Percentiles rank a stretch among this genome's conserved stretches.
Evolutionary conservation across 2,888 invertebrate genomes (phyloP).

Genomic region (Acleris holmiana): DNA sequence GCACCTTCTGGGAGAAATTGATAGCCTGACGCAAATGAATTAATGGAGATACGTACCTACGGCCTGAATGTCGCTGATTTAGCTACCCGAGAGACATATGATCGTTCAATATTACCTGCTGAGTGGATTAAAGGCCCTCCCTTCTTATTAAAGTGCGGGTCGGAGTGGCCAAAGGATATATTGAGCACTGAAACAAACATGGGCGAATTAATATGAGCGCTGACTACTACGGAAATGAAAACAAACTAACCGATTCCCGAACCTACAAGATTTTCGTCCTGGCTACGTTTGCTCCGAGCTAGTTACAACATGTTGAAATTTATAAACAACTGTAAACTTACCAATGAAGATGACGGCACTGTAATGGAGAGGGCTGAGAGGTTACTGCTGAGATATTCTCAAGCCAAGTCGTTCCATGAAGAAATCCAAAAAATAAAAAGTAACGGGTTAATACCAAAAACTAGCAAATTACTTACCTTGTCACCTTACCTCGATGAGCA

Average conservation of each 20-base stretch:
- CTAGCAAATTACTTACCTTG: no score
- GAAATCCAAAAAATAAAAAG: no score
- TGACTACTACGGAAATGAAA: no score
- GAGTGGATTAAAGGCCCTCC: conserved; percentile 4
- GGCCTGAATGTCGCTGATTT: conserved; percentile 11
- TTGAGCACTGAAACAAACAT: conserved; percentile 3
- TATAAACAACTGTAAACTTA: conserved; percentile 12
- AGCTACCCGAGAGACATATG: conserved; percentile 2
- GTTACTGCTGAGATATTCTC: no score
- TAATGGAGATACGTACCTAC: conserved; percentile 15
- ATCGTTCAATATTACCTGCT: neutral
- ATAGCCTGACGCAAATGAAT: neutral
- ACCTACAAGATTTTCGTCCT: no score
- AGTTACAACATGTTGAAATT: neutral
- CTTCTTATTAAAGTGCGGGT: neutral
- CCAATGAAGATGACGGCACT: neutral
- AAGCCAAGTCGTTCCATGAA: no score
- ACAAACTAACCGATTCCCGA: conserved; percentile 4
- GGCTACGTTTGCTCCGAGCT: no score
- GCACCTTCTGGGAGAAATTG: conserved; percentile 5
- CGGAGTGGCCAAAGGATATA: conserved; percentile 1
- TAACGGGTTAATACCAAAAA: no score
- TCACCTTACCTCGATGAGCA: neutral
- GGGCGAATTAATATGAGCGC: neutral
- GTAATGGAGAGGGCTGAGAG: no score